Evolutionary conservation across 2,113 vertebrate genomes (phyloP), one percentile per base, ranked within the genome.

Genomic region (Rallus limicola): DNA sequence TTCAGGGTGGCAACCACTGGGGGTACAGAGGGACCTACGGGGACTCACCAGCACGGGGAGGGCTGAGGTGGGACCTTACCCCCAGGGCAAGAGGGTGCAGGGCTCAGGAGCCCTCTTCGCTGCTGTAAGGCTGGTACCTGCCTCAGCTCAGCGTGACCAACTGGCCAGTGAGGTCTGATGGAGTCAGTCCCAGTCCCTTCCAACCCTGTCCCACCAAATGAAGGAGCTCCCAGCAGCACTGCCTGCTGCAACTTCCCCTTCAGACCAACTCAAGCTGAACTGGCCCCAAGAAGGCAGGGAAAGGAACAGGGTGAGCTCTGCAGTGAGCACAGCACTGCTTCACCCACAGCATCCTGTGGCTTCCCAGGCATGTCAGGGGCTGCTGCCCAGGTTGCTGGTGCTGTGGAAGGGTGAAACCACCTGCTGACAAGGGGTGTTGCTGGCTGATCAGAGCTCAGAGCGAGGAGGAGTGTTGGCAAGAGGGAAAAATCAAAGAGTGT

Each of bases 1-100:
- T 34, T 6, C 26, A 29, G 11, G 0, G n/a, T 5, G 23, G n/a
- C 56, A 10, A 48, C 18, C 12, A 1, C 40, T 24, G 0, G 0
- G 59, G 40, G 48, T 34, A 36, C 15, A 62, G 34, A 82, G 58
- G 10, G 21, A 18, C 33, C 15, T 13, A 2, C 1, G 16, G 42
- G 64, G 21, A 64, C 88, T 28, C 60, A 21, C 13, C 8, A 20
- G 10, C 0, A 0, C 2, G 1, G 4, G 26, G 50, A 36, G 63
- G 60, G 64, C 72, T 48, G 40, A 65, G 40, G 8, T 3, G n/a
- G n/a, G 40, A 69, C 38, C 40, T 46, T 15, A 42, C 1, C 8
- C 24, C 40, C 3, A 0, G 20, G 76, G 18, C 21, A 9, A 14
- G 6, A 50, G 9, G 6, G 26, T 28, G 21, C 42, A 58, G 80